Base-by-base conservation (phyloP, 1,140 invertebrate species). In the Marisa cornuarietis region DNA sequence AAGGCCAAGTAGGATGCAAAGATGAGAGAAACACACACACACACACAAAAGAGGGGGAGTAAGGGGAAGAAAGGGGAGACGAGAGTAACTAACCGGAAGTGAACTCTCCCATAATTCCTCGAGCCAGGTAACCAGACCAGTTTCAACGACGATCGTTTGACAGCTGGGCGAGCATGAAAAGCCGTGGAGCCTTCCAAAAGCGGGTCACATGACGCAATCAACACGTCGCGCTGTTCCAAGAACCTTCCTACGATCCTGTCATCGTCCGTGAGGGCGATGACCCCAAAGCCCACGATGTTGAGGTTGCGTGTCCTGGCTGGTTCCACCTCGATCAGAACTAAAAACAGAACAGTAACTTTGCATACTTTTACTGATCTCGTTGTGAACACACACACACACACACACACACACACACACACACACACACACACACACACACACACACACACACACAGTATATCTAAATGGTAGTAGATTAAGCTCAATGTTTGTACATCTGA, bases 171-270 rank as follows among this genome's bases (percentile, higher is more conserved):
- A 2, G 76, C 63, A 49, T 77, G 76, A 51, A 77, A 77, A 6
- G 76, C 76, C 20, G 76, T 77, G 65, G 65, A 51, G 9, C 76
- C 76, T 49, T 77, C 76, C 76, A 69, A 54, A 9, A 77, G 49
- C 31, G 76, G 76, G 76, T 77, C 76, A 69, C 76, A 77, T 51
- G 76, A 77, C 63, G 76, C 63, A n/a, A 77, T 69, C 42, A 77
- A 22, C 18, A 65, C 76, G 65, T 69, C 76, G 0, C 63, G 76
- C 62, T 77, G 76, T 69, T 77, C 76, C 63, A 22, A 10, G 65
- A 77, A 77, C 49, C 76, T 69, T 63, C 76, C 76, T 63, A 77
- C 76, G 63, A 77, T 77, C 31, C 16, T 52, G 49, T 68, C 76
- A 31, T 77, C 63, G 20, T 77, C 76, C 52, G 76, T 77, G n/a